These are phyloP conservation scores for Heptranchias perlo DNA, from an alignment of 2,113 vertebrate species.

Conservation along the genomic window DNA sequence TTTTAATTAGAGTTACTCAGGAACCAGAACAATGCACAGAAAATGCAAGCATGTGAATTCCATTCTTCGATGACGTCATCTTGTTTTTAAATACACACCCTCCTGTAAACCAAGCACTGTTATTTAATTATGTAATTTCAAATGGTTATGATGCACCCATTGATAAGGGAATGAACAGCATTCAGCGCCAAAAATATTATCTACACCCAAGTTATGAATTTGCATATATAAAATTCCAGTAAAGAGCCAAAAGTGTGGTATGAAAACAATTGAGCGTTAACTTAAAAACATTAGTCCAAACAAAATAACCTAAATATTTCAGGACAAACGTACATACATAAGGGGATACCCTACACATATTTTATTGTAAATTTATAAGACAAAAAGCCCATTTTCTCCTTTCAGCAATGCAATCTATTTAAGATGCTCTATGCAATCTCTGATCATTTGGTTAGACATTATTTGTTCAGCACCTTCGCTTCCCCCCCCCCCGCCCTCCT, in stretches of 20 bases:
- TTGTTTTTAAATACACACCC: background rate
- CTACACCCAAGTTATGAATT: background rate
- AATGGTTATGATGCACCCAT: background rate
- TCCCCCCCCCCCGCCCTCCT: background rate
- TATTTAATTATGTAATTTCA: background rate
- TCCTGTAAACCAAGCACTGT: background rate
- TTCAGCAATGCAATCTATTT: background rate
- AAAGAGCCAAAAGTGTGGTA: background rate
- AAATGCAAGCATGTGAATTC: background rate
- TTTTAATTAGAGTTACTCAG: background rate
- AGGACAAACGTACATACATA: background rate
- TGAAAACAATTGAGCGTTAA: background rate
- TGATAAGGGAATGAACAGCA: background rate
- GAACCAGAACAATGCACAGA: background rate
- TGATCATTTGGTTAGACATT: background rate
- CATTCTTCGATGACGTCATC: conserved; percentile 3
- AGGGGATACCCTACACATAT: background rate
- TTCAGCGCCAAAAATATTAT: background rate
- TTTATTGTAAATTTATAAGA: background rate
- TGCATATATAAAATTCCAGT: background rate
- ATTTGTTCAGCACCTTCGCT: background rate
- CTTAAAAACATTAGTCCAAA: background rate
- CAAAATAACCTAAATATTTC: background rate
- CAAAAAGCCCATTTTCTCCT: background rate
- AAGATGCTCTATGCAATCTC: background rate